Base-by-base conservation (phyloP, 1,140 invertebrate genomes). In the Globodera ellingtonae region DNA sequence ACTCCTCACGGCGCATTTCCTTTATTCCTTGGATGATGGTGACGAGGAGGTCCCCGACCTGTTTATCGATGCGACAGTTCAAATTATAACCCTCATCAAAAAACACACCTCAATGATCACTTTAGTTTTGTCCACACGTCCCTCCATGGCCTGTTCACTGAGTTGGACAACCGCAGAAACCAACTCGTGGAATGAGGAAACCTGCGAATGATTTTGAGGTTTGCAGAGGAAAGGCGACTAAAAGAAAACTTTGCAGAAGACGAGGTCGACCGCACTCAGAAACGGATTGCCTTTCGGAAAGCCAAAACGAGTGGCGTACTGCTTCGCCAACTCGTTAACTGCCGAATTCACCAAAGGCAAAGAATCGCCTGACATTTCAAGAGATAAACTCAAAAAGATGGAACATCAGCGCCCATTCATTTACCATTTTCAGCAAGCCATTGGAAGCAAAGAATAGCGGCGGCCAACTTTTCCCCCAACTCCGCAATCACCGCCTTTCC, bases 141-240 rank as follows among this genome's bases (percentile, higher is more conserved):
- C 75, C 67, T 66, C 18, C 78, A 79, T 24, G 21, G 69, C 13
- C 13, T 79, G 78, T 46, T 79, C 78, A 46, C 74, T 73, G 35
- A 52, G 35, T 35, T 65, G 78, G 46, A 79, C 69, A 3, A 79
- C n/a, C 50, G 69, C 13, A 10, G 78, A 48, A 48, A 79, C 78
- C 47, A 79, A 65, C n/a, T 79, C 78, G 67, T 79, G 78, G 46
- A 79, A 79, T 18, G 69, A 48, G 59, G 78, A 74, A 46, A 79
- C 78, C 75, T 77, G 18, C 18, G 47, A 62, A 50, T 35, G 44
- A 48, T 35, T 35, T 35, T 35, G 35, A 35, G 35, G 35, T 35
- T 35, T 35, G 35, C 35, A 35, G 35, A 35, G 4, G 5, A 24
- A 6, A 67, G 44, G 9, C 50, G n/a, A 24, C n/a, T 5, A 46